phyloP scores from a whole-genome alignment of 2,797 vertebrate genomes.

The Australoheros facetus region DNA sequence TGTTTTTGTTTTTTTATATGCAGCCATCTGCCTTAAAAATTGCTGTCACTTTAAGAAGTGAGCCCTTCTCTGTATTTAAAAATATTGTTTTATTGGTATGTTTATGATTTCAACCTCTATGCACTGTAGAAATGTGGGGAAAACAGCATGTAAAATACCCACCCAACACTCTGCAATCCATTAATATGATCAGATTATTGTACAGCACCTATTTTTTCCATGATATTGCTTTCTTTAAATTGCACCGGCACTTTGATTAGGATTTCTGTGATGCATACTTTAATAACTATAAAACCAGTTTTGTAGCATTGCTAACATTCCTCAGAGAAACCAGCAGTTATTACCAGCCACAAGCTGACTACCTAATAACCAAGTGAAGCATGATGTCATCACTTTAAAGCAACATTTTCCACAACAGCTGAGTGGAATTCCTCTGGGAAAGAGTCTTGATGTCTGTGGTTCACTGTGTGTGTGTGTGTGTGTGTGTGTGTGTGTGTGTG shows the following conservation, averaged over 20 bases:
- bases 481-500: background rate
- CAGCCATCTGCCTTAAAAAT: background rate
- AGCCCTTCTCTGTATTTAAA: background rate
- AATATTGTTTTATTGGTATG: background rate
- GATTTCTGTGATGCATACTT: background rate
- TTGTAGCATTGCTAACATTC: background rate
- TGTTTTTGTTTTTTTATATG: background rate
- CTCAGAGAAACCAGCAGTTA: background rate
- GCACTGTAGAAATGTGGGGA: background rate
- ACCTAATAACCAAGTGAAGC: constrained; percentile 7
- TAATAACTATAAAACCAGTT: background rate
- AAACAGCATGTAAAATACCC: background rate
- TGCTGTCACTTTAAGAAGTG: accelerated
- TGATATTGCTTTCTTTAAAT: background rate
- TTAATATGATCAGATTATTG: background rate
- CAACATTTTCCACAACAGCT: constrained; percentile 45
- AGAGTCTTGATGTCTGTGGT: constrained; percentile 13
- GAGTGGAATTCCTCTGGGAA: constrained; percentile 36
- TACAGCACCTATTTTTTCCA: accelerated
- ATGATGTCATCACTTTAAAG: constrained; percentile 29
- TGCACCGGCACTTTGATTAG: background rate
- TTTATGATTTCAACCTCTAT: background rate
- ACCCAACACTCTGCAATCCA: background rate
- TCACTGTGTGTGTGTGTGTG: background rate
- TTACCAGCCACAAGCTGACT: constrained; percentile 31